These are phyloP conservation scores for Austrolebias charrua DNA, from an alignment of 2,797 vertebrate species.

Conservation along the genomic window DNA sequence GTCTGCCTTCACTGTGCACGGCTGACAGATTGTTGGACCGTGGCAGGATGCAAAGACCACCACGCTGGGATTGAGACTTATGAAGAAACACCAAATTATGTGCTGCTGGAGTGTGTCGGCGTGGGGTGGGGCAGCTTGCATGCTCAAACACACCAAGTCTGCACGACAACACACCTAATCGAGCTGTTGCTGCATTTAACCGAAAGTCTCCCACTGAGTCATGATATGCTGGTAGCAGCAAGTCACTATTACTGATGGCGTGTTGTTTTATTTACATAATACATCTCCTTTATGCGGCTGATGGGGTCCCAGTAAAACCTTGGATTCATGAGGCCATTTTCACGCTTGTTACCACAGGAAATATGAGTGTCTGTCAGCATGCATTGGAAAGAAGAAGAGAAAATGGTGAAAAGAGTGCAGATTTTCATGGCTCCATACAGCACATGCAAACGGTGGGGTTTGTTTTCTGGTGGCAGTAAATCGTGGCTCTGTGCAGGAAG, in stretches of 20 bases:
- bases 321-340: slow-evolving; percentile 78
- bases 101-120: slow-evolving; percentile 44
- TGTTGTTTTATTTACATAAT: slow-evolving; percentile 80
- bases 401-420: slow-evolving; percentile 45
- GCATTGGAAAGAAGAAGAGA: slow-evolving; percentile 55
- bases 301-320: slow-evolving; percentile 69
- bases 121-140: slow-evolving; percentile 14
- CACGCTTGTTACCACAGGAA: slow-evolving; percentile 74
- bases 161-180: slow-evolving; percentile 54
- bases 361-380: slow-evolving; percentile 73
- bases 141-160: slow-evolving; percentile 17
- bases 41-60: slow-evolving; percentile 48
- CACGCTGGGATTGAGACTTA: slow-evolving; percentile 57
- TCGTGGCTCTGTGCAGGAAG: slow-evolving; percentile 50
- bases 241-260: slow-evolving; percentile 68
- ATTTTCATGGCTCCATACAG: slow-evolving; percentile 30
- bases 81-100: slow-evolving; percentile 70
- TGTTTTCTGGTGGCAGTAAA: slow-evolving; percentile 57
- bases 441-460: slow-evolving; percentile 44
- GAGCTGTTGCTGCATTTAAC: slow-evolving; percentile 61
- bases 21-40: slow-evolving; percentile 64
- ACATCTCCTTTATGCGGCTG: slow-evolving; percentile 69
- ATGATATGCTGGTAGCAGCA: slow-evolving; percentile 59
- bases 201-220: slow-evolving; percentile 71
- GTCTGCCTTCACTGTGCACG: slow-evolving; percentile 41